Conservation (phyloP, 2,797 vertebrate species). For the Ptychadena robeensis region DNA sequence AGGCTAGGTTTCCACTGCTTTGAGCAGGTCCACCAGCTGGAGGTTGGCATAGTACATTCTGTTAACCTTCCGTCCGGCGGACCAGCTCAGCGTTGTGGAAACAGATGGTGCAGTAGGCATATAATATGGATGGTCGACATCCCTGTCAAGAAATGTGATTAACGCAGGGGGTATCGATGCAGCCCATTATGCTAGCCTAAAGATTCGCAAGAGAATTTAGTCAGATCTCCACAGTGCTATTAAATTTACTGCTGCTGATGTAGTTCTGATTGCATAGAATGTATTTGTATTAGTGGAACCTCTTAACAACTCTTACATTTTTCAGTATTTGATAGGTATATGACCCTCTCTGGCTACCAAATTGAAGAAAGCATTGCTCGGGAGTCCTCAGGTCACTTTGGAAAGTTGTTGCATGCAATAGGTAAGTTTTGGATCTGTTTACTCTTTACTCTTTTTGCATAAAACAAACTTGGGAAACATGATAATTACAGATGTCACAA, state of each 20-base stretch:
- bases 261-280: not conserved
- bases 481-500: not conserved
- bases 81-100: too few relatives aligned
- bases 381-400: conserved; percentile 89
- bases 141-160: too few relatives aligned
- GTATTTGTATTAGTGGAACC: too few relatives aligned
- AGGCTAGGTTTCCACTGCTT: too few relatives aligned
- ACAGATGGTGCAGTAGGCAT: too few relatives aligned
- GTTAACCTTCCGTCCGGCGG: too few relatives aligned
- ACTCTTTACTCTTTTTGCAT: not conserved
- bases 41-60: too few relatives aligned
- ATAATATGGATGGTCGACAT: too few relatives aligned
- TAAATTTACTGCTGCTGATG: not conserved
- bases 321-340: conserved; percentile 92
- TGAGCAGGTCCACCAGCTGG: too few relatives aligned
- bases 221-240: not conserved
- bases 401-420: conserved; percentile 86
- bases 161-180: too few relatives aligned
- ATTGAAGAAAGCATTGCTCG: conserved; percentile 90
- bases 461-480: not conserved
- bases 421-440: conserved; percentile 76
- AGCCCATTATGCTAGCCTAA: too few relatives aligned
- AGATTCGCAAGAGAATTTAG: too few relatives aligned
- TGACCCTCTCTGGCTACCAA: conserved; percentile 87
- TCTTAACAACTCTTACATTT: conserved; percentile 58